Evolutionary conservation across 2,888 invertebrate genomes (phyloP).

Genomic region (Calliphora vomitoria): DNA sequence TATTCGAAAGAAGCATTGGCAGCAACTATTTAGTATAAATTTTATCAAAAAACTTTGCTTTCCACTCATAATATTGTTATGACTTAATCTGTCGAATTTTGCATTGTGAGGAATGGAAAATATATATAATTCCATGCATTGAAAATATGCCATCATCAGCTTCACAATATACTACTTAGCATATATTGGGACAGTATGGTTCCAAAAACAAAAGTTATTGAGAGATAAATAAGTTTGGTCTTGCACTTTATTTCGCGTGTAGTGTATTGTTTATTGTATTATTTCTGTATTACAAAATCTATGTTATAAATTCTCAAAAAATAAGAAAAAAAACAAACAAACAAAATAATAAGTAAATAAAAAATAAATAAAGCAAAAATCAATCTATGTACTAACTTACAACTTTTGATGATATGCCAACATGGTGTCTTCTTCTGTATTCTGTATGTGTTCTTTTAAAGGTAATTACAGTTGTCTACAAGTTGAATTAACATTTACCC

Average conservation of each 20-base stretch:
- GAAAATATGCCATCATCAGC: background rate
- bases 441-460: conserved; percentile 84
- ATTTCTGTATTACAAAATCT: conserved; percentile 48
- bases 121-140: background rate
- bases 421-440: conserved; percentile 74
- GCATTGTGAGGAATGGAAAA: background rate
- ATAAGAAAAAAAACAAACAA: too few species aligned
- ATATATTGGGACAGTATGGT: background rate
- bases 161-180: background rate
- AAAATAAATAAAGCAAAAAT: conserved; percentile 39
- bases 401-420: conserved; percentile 73
- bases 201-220: conserved; percentile 31
- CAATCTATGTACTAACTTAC: conserved; percentile 66
- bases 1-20: background rate
- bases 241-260: conserved; percentile 22
- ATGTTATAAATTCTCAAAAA: conserved; percentile 38
- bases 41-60: background rate
- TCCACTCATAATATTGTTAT: background rate
- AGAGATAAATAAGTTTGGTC: conserved; percentile 33
- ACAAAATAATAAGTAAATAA: background rate
- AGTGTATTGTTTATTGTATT: conserved; percentile 36
- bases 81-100: background rate
- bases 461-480: conserved; percentile 98
- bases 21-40: too few species aligned
- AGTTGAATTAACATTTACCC: conserved; percentile 96